A percentile compares a stretch with the other conserved stretches of the same genome.
These are phyloP conservation scores for Grammomys dolichurus DNA, from an alignment of 2,113 vertebrate species.

Conservation along the genomic window DNA sequence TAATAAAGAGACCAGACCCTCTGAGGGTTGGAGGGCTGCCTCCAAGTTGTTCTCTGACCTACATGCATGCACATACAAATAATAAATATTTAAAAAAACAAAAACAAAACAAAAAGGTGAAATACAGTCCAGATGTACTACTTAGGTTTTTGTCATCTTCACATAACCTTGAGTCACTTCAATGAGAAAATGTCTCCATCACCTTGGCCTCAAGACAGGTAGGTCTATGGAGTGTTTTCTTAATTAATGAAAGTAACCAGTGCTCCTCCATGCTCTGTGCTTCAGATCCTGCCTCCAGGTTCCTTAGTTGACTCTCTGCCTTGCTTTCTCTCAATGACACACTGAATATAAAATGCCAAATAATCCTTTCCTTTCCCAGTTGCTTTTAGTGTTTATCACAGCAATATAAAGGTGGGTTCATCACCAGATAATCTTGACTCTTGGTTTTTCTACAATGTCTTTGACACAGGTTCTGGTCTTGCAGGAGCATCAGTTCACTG, in stretches of 20 bases:
- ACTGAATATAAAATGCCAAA: neutral
- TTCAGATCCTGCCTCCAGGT: neutral
- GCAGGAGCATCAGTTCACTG: neutral
- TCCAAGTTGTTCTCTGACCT: neutral
- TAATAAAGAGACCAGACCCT: neutral
- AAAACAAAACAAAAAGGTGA: neutral
- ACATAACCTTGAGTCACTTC: neutral
- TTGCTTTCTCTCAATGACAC: neutral
- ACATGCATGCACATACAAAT: too few species aligned
- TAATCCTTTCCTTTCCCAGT: neutral
- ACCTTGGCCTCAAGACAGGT: neutral
- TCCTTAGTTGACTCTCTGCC: neutral
- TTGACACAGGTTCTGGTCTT: too few species aligned
- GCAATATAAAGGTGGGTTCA: neutral
- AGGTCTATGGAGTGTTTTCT: neutral
- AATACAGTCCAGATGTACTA: neutral
- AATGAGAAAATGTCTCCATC: neutral
- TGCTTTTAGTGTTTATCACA: neutral
- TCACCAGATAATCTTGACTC: too few species aligned
- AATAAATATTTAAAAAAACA: neutral
- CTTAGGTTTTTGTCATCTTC: neutral
- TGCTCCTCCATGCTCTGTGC: neutral
- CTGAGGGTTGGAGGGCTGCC: neutral
- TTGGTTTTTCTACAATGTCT: neutral
- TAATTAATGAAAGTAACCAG: neutral